These are phyloP conservation scores for Drosophila littoralis DNA, from an alignment of 1,140 invertebrate species.

Conservation along the genomic window DNA sequence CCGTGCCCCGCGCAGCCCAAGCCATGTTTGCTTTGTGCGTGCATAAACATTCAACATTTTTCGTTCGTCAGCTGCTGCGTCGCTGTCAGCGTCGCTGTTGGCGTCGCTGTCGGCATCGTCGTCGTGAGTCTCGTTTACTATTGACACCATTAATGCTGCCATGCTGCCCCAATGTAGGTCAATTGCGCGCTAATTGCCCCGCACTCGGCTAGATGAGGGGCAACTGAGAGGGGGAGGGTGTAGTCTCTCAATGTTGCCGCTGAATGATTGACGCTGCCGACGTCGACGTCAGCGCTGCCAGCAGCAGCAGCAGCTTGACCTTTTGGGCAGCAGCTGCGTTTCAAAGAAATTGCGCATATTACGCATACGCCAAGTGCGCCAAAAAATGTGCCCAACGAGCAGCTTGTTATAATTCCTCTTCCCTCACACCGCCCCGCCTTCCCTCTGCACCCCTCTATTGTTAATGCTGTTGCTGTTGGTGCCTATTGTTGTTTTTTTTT, in stretches of 20 bases:
- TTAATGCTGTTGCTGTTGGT: conserved; percentile 27
- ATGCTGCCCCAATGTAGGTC: conserved; percentile 81
- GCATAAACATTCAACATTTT: conserved; percentile 57
- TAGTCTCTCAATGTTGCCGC: conserved; percentile 64
- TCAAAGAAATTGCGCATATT: conserved; percentile 35
- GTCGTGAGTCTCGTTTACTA: conserved; percentile 80
- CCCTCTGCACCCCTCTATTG: not conserved
- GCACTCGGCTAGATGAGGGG: conserved; percentile 61
- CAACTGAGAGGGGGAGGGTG: conserved; percentile 3
- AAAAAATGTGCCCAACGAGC: not conserved
- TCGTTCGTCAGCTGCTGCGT: conserved; percentile 46
- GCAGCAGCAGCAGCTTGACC: conserved; percentile 55
- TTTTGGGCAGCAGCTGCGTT: conserved; percentile 51
- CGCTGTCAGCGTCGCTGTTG: conserved; percentile 13
- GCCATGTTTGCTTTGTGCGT: conserved; percentile 15
- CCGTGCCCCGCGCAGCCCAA: not conserved
- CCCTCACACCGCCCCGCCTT: not conserved
- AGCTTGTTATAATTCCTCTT: conserved; percentile 11
- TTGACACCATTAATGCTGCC: conserved; percentile 77
- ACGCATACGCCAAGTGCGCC: conserved; percentile 59
- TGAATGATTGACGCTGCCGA: conserved; percentile 37
- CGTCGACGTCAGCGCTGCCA: conserved; percentile 24
- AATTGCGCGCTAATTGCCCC: conserved; percentile 83
- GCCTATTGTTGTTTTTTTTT: not conserved
- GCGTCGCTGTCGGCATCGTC: conserved; percentile 30